Evolutionary conservation across 2,888 invertebrate species (phyloP).

Genomic region (Steromphala cineraria): DNA sequence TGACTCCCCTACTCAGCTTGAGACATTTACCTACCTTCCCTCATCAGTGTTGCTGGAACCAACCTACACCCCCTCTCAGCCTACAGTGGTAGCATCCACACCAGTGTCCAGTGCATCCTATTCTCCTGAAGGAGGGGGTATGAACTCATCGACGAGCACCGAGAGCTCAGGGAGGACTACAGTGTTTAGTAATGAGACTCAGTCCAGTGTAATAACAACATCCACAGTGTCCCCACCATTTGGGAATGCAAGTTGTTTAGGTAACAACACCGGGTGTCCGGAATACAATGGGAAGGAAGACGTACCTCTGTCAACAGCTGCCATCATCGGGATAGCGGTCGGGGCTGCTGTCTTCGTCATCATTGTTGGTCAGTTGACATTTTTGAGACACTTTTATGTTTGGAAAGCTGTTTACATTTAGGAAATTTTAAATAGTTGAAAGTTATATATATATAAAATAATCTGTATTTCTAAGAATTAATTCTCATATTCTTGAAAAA

Average conservation of each 20-base stretch:
- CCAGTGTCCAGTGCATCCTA: neutral
- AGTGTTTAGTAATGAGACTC: neutral
- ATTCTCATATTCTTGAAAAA: no score
- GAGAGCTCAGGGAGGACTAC: neutral
- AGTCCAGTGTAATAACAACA: neutral
- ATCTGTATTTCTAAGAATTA: no score
- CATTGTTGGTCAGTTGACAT: constrained; percentile 22
- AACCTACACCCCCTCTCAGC: neutral
- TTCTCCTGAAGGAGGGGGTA: constrained; percentile 5
- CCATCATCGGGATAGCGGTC: constrained; percentile 27
- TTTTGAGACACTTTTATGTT: neutral
- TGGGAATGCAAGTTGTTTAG: neutral
- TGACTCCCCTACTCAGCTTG: neutral
- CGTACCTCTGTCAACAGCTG: constrained; percentile 16
- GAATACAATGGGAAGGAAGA: constrained; percentile 6
- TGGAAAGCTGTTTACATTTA: no score
- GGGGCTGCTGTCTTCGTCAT: constrained; percentile 29
- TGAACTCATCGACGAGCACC: neutral
- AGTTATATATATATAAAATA: neutral
- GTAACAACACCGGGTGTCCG: constrained; percentile 18
- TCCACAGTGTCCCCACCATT: neutral
- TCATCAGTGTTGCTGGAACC: neutral
- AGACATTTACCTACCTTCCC: neutral
- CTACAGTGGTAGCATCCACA: neutral
- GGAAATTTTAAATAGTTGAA: neutral